These are phyloP conservation scores for Erebia ligea DNA, from an alignment of 2,888 invertebrate genomes.

Conservation along the genomic window DNA sequence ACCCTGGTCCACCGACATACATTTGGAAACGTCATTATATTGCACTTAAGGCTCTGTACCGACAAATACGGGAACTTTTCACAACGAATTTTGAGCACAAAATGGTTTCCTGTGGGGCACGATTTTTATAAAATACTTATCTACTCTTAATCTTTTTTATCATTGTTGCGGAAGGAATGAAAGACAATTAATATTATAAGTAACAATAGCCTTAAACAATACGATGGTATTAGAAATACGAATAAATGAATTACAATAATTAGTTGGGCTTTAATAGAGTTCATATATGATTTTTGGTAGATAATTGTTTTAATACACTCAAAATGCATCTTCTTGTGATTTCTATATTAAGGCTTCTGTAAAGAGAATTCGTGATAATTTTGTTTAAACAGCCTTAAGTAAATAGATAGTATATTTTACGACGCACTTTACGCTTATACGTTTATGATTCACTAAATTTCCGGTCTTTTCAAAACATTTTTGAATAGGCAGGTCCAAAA, in stretches of 20 bases:
- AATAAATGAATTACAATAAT: too few relatives aligned
- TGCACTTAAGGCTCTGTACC: constrained; percentile 34
- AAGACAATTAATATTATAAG: too few relatives aligned
- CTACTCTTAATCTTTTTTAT: not conserved
- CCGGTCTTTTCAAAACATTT: constrained; percentile 28
- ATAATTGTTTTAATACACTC: too few relatives aligned
- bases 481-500: not conserved
- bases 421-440: constrained; percentile 36
- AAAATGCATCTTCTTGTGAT: not conserved
- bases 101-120: not conserved
- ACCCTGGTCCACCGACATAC: constrained; percentile 44
- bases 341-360: not conserved
- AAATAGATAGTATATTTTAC: constrained; percentile 23
- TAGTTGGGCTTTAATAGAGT: too few relatives aligned
- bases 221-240: too few relatives aligned
- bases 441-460: constrained; percentile 35
- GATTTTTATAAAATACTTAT: not conserved
- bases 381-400: constrained; percentile 13
- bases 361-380: not conserved
- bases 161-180: too few relatives aligned
- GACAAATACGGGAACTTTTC: constrained; percentile 8
- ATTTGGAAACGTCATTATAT: constrained; percentile 39
- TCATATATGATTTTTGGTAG: too few relatives aligned
- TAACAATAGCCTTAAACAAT: too few relatives aligned
- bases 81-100: not conserved